Evolutionary conservation across 1,140 invertebrate genomes (phyloP), one percentile per base, ranked within the genome.

Genomic region (Trypoxylus dichotomus): DNA sequence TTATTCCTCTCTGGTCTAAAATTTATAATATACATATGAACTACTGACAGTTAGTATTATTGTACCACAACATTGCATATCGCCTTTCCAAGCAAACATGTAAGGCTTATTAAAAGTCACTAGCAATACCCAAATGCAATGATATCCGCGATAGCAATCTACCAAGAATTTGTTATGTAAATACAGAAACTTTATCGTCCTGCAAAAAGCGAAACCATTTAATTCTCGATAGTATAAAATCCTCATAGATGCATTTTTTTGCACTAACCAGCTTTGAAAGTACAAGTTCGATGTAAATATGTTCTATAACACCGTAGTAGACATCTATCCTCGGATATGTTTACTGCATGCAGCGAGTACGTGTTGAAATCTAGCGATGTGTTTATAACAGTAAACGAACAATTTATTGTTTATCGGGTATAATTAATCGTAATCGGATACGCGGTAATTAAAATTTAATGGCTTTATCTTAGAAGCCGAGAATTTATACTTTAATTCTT

Each of bases 361-460:
- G 21, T 74, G 72, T 74, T 74, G 72, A 74, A 74, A 74, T 74
- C 6, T 19, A 43, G n/a, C 6, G 72, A 41, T 24, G 32, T 41
- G 10, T 24, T 19, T 74, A 32, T 42, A 74, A 74, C 72, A 19
- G 72, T 74, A 74, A 73, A 73, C 37, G n/a, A 3, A 73, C 37
- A 41, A 74, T 74, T 74, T 74, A 74, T 74, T 74, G 37, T n/a
- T 42, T 74, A 41, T 41, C 15, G 29, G 8, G 29, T 21, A 24
- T 74, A 41, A 74, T 74, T 74, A 74, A 74, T 74, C 32, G 72
- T 74, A 74, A 74, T 74, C 72, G 72, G 27, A 74, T 74, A 74
- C 19, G 29, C 15, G 29, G 72, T n/a, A 74, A 74, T 74, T 74
- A 74, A 74, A 74, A 41, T 74, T 32, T 74, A 74, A 74, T 74